These are phyloP conservation scores for Neomonachus schauinslandi DNA, from an alignment of 2,113 vertebrate species.

Conservation along the genomic window DNA sequence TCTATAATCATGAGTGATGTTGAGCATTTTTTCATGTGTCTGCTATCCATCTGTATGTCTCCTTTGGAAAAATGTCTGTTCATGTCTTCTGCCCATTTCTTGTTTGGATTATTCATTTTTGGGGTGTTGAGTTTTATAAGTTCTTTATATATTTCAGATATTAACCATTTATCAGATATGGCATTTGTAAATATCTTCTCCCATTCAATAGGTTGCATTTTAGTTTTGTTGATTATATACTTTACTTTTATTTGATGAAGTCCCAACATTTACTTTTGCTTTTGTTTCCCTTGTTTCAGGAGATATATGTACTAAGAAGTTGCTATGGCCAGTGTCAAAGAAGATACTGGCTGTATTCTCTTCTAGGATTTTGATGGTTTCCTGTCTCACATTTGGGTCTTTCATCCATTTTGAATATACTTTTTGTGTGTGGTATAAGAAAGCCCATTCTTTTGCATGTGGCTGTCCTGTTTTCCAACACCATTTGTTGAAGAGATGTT, in stretches of 20 bases:
- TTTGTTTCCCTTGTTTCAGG: background rate
- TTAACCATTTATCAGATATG: background rate
- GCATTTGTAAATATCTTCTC: background rate
- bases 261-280: background rate
- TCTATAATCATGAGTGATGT: background rate
- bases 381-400: background rate
- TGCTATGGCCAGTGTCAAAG: background rate
- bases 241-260: background rate
- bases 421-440: background rate
- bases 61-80: background rate
- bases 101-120: background rate
- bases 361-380: background rate
- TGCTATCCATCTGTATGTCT: background rate
- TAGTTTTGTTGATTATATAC: background rate
- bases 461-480: background rate
- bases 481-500: background rate
- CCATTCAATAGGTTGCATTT: background rate
- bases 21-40: background rate
- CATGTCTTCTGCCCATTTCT: background rate
- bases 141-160: background rate
- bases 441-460: background rate
- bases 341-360: background rate
- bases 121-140: background rate
- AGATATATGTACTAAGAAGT: background rate
- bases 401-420: background rate